Conservation (phyloP, 2,797 vertebrate species). For the Ambastaia sidthimunki region DNA sequence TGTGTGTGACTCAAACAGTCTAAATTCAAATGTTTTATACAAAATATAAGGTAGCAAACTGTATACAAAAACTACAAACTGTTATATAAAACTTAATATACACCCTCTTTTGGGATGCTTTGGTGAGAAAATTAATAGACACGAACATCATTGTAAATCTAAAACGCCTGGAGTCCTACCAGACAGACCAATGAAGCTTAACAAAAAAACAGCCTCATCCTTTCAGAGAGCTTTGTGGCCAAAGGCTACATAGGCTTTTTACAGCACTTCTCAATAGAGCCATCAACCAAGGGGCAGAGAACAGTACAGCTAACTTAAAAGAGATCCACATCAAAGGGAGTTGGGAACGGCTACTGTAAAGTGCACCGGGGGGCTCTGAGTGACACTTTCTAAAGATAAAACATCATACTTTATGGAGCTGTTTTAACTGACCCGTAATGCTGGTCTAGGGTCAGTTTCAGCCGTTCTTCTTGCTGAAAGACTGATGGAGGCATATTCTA, state of each 20-base stretch:
- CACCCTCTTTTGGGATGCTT: neutral
- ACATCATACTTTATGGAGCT: constrained; percentile 36
- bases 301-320: constrained; percentile 40
- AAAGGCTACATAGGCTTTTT: constrained; percentile 49
- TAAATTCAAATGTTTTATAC: neutral
- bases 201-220: constrained; percentile 13
- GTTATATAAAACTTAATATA: constrained; percentile 7
- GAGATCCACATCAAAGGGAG: constrained; percentile 55
- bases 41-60: neutral
- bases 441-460: constrained; percentile 39
- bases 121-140: constrained; percentile 13
- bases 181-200: neutral
- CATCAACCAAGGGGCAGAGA: constrained; percentile 44
- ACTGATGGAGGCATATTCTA: constrained; percentile 20
- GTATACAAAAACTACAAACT: constrained; percentile 3
- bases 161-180: neutral
- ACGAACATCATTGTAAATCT: constrained; percentile 10
- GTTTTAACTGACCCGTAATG: constrained; percentile 27
- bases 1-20: neutral
- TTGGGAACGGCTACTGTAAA: constrained; percentile 50
- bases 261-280: constrained; percentile 51
- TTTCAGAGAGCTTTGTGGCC: constrained; percentile 11
- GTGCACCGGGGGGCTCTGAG: constrained; percentile 44
- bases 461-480: constrained; percentile 27
- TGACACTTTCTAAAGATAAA: constrained; percentile 15